Conservation (phyloP, 2,888 invertebrate species). For the Leptopilina syphax region DNA sequence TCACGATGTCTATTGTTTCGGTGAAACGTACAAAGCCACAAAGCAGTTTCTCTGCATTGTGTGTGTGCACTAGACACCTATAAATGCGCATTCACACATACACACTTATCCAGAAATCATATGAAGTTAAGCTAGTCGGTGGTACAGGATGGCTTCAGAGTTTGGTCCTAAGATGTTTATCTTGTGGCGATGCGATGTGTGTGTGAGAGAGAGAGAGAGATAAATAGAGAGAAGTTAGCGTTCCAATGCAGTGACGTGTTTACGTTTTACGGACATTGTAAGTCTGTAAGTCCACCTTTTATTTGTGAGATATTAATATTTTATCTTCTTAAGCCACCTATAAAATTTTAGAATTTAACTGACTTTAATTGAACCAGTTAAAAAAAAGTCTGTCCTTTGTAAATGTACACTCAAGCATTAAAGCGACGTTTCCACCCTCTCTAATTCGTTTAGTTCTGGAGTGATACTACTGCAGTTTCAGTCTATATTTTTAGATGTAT, state of each 20-base stretch:
- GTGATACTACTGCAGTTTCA: conserved; percentile 48
- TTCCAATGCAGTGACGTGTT: conserved; percentile 39
- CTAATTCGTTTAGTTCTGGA: conserved; percentile 64
- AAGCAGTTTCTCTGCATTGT: conserved; percentile 59
- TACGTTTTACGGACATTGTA: conserved; percentile 32
- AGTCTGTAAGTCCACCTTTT: conserved; percentile 48
- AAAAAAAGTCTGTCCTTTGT: conserved; percentile 61
- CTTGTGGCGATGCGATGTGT: conserved; percentile 56
- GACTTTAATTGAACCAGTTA: conserved; percentile 65
- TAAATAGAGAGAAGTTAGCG: conserved; percentile 38
- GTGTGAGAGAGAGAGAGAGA: too few relatives aligned
- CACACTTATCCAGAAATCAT: conserved; percentile 47
- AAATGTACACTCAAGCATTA: conserved; percentile 48
- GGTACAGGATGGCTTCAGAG: conserved; percentile 47
- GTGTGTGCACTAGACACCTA: conserved; percentile 36
- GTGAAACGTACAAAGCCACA: conserved; percentile 67
- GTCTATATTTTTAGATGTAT: conserved; percentile 10
- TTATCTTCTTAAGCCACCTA: conserved; percentile 10
- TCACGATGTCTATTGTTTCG: conserved; percentile 69
- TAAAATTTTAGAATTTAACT: conserved; percentile 41
- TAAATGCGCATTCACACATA: conserved; percentile 38
- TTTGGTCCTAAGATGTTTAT: conserved; percentile 67
- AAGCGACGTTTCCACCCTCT: conserved; percentile 57
- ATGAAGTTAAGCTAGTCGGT: conserved; percentile 53
- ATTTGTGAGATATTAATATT: neutral